Percentiles rank a stretch among this genome's conserved stretches.
Conservation (phyloP, 2,888 invertebrate species). For the Himalopsyche japonica region DNA sequence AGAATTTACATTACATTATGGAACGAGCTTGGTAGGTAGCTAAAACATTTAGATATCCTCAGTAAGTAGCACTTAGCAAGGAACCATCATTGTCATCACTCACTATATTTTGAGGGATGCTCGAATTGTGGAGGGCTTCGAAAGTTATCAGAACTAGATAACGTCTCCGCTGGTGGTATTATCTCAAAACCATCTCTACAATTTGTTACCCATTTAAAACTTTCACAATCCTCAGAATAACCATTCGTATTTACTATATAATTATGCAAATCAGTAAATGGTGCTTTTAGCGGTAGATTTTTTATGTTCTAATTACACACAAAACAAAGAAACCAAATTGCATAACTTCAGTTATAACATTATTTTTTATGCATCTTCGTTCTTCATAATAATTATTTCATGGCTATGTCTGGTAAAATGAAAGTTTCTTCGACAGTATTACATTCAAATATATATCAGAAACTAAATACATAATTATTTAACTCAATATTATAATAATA, state of each 20-base stretch:
- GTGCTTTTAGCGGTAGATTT: background rate
- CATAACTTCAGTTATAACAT: no score
- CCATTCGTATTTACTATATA: background rate
- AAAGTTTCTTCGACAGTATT: no score
- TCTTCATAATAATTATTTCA: no score
- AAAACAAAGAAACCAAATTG: background rate
- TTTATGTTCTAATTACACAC: background rate
- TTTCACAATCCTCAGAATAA: background rate
- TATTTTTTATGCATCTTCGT: no score
- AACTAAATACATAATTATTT: no score
- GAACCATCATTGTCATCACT: background rate
- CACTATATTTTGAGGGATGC: background rate
- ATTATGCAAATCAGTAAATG: background rate
- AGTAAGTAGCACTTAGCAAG: background rate
- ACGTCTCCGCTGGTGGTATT: background rate
- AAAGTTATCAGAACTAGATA: background rate
- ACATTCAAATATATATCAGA: no score
- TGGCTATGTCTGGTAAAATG: no score
- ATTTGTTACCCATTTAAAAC: background rate
- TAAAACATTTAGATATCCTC: background rate
- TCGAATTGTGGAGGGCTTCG: background rate
- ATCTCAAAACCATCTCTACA: background rate
- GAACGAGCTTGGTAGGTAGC: background rate
- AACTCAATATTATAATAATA: no score
- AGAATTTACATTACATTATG: background rate